Evolutionary conservation across 2,888 invertebrate genomes (phyloP).

Genomic region (Ectemnius cavifrons): DNA sequence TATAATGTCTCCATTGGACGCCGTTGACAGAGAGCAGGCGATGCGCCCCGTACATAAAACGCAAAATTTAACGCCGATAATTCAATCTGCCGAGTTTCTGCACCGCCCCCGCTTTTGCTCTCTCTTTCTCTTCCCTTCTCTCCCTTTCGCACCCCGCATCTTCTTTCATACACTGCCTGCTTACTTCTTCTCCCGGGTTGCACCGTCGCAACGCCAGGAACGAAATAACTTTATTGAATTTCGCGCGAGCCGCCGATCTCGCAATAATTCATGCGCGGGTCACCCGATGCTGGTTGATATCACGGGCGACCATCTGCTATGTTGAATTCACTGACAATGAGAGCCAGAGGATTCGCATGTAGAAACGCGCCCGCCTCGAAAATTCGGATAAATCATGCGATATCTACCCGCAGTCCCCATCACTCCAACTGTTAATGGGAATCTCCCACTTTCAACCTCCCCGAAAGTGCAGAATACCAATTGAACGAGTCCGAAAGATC

Average conservation of each 20-base stretch:
- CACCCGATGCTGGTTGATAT: conserved; percentile 33
- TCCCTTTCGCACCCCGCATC: not conserved
- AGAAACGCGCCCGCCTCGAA: conserved; percentile 32
- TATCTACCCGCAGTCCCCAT: conserved; percentile 34
- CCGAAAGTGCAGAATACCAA: not conserved
- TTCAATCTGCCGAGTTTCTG: conserved; percentile 62
- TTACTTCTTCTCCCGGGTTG: not conserved
- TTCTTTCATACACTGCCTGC: not conserved
- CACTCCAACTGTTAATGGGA: conserved; percentile 42
- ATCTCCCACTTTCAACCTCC: not conserved
- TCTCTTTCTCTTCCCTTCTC: not conserved
- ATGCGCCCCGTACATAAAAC: conserved; percentile 56
- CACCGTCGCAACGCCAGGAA: conserved; percentile 1
- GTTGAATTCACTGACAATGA: conserved; percentile 37
- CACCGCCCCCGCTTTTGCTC: conserved; percentile 39
- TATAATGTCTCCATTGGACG: conserved; percentile 72
- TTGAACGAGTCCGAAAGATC: no score
- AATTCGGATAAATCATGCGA: conserved; percentile 55
- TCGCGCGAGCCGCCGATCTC: conserved; percentile 59
- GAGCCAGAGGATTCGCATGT: conserved; percentile 37
- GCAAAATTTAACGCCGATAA: conserved; percentile 69
- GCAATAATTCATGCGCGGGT: conserved; percentile 65
- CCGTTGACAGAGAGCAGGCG: conserved; percentile 50
- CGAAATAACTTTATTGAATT: conserved; percentile 71
- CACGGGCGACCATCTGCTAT: conserved; percentile 43